Evolutionary conservation across 2,113 vertebrate genomes (phyloP), one percentile per base, ranked within the genome.

Genomic region (Odobenus rosmarus): DNA sequence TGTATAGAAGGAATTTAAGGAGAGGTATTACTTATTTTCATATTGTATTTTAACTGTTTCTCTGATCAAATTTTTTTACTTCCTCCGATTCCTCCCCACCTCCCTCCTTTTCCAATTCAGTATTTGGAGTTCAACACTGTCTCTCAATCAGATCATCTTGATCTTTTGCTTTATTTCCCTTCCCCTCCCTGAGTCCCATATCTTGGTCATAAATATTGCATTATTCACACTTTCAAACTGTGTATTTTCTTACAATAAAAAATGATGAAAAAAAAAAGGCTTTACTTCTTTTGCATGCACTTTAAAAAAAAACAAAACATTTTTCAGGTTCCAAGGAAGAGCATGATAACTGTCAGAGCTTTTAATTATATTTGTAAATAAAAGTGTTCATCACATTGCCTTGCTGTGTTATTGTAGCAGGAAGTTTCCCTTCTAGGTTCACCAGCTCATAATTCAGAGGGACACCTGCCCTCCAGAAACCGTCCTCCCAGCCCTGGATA

Each of bases 291-390:
- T 99, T 99, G 99, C 99, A 99, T 99, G 99, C 99, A 99, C 99
- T 99, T 99, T 99, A 99, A 99, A 99, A 98, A 90, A 98, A 53
- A 97, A 87, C 90, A 90, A 97, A 93, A 95, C 98, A 95, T 99
- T 99, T 99, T 99, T 99, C 99, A 99, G 99, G 99, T 99, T 99
- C 99, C 98, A 98, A 99, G 99, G 99, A 99, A 99, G 99, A 99
- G 99, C 99, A 99, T 99, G 99, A 98, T 99, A 98, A 98, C 99
- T 99, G 99, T 99, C 99, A 99, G 99, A 99, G 99, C 99, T 99
- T 99, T 99, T 99, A 99, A 99, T 99, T 99, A 99, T 99, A 99
- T 99, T 99, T 99, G 99, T 99, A 99, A 99, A 99, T 99, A 99
- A 99, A 99, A 99, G 99, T 99, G 99, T 99, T 99, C 99, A 99